Evolutionary conservation across 2,888 invertebrate genomes (phyloP), one percentile per base, ranked within the genome.

Genomic region (Muscina levida): DNA sequence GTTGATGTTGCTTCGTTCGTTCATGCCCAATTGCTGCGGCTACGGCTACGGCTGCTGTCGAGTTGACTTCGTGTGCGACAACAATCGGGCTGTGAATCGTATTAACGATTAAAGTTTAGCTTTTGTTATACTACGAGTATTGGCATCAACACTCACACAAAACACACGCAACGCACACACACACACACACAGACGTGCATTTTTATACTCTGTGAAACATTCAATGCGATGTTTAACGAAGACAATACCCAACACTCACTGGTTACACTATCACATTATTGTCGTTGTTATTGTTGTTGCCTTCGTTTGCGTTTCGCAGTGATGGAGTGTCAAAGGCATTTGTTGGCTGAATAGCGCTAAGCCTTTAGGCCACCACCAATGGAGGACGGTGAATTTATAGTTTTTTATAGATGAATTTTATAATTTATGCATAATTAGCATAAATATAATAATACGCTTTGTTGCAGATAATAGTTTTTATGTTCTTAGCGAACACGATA

Each of bases 41-140:
- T 66, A 39, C 71, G 37, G 48, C 11, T 73, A 31, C 31, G 65
- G 15, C 39, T 42, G 39, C 56, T 62, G 59, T 39, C 11, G 37
- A 15, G 46, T 51, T 51, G 5, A 76, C 59, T 65, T 81, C 81
- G 81, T 67, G 48, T 42, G 24, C 31, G 46, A 59, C 31, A n/a
- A 48, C 67, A 77, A 68, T 65, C 67, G 59, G 48, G 48, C 19
- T 15, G 13, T 31, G 67, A 77, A 67, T 62, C 71, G 57, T 71
- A 66, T 59, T 48, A 66, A 53, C 66, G 66, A 44, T 73, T 70
- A 51, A 57, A 72, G 22, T 19, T 53, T 46, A 31, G 53, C 67
- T 17, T 37, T 39, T 42, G 62, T 37, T 59, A 59, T 37, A 59
- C 42, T 77, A n/a, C n/a, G n/a, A n/a, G 13, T 31, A 37, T 46